Evolutionary conservation across 1,140 invertebrate genomes (phyloP), one percentile per base, ranked within the genome.

Genomic region (Drosophila navojoa): DNA sequence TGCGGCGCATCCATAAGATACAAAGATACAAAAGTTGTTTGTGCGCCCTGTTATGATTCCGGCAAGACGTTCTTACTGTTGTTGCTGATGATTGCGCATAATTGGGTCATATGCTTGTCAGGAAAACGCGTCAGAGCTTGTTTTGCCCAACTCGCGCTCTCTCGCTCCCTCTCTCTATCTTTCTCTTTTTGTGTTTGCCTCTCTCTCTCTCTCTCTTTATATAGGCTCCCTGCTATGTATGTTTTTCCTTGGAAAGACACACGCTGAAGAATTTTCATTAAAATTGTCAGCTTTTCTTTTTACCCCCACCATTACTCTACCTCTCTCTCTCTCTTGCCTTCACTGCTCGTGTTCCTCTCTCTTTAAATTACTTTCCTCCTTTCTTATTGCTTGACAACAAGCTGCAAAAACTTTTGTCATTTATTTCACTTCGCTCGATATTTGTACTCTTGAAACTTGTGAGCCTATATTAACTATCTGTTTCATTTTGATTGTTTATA

Each of bases 61-160:
- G 69, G 61, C 55, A 77, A 81, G 71, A 58, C 29, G 52, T 15
- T 55, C 29, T 25, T 74, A 42, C 27, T 60, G 38, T 45, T 67
- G 53, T 45, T 27, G 57, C 49, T 60, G 68, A 71, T 84, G 82
- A 87, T 84, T 87, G 84, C 79, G 66, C 52, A 74, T 87, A 87
- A 87, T 87, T 87, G 84, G 82, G 82, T 87, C 82, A 87, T 79
- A 87, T 89, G 84, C 79, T 82, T 87, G 82, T 87, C 84, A 89
- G 47, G 54, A 82, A 87, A 87, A 87, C 45, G 73, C 69, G 45
- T 57, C 58, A 16, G 19, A 25, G 49, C 40, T 49, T n/a, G 22
- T 38, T 52, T 49, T 40, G 42, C 38, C 25, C 4, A 29, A n/a
- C 35, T 10, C 53, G 44, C 54, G 22, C 38, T 32, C 15, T 19